These are phyloP conservation scores for Microchirus variegatus DNA, from an alignment of 2,797 vertebrate genomes.

Conservation along the genomic window DNA sequence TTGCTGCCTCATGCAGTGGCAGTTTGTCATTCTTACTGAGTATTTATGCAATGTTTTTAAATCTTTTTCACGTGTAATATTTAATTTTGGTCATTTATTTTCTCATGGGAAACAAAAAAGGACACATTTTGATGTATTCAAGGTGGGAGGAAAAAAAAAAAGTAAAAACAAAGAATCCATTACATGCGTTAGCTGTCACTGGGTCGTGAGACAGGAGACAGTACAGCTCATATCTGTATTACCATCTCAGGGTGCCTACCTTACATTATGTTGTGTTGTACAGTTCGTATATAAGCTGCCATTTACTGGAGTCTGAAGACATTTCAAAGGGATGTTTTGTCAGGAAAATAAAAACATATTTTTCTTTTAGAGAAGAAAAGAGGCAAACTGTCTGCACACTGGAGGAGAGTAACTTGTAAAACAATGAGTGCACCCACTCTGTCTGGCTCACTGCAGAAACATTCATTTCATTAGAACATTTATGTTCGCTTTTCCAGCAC, in stretches of 20 bases:
- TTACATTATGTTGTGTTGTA: slow-evolving; percentile 53
- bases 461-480: not conserved
- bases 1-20: slow-evolving; percentile 3
- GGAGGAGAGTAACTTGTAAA: not conserved
- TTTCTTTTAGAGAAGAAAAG: not conserved
- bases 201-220: slow-evolving; percentile 33
- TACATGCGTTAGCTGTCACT: slow-evolving; percentile 13
- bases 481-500: not conserved
- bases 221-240: slow-evolving; percentile 65
- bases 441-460: not conserved
- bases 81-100: slow-evolving; percentile 3
- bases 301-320: slow-evolving; percentile 48
- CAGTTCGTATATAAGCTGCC: slow-evolving; percentile 43
- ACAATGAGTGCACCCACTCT: too few species aligned
- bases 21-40: slow-evolving; percentile 34
- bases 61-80: slow-evolving; percentile 35
- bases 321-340: slow-evolving; percentile 33
- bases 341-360: too few species aligned
- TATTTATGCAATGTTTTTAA: slow-evolving; percentile 45
- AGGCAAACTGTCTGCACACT: not conserved
- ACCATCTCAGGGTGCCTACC: slow-evolving; percentile 77
- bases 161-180: slow-evolving; percentile 12
- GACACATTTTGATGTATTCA: slow-evolving; percentile 45
- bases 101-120: slow-evolving; percentile 47
- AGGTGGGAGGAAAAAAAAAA: slow-evolving; percentile 49